These are phyloP conservation scores for Lophotis ruficrista DNA, from an alignment of 2,113 vertebrate species.

Conservation along the genomic window DNA sequence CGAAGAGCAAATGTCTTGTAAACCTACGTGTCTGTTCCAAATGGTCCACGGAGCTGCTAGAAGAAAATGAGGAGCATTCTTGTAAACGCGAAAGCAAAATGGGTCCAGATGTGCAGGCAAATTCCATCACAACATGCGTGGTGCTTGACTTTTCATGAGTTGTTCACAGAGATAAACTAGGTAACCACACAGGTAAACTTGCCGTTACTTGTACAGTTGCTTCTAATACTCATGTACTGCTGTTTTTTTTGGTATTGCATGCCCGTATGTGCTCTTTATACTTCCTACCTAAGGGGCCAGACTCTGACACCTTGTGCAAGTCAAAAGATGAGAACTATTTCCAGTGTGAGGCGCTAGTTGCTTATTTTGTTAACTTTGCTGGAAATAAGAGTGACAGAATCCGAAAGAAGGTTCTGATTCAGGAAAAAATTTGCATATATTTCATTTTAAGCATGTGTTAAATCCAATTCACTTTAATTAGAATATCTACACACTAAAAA, in stretches of 20 bases:
- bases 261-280: not conserved
- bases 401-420: slow-evolving; percentile 42
- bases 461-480: slow-evolving; percentile 28
- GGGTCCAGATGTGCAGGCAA: rapidly evolving
- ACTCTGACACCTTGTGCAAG: not conserved
- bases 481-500: slow-evolving; percentile 35
- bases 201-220: not conserved
- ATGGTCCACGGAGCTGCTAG: not conserved
- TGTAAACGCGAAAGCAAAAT: not conserved
- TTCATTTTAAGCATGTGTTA: slow-evolving; percentile 27
- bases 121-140: rapidly evolving
- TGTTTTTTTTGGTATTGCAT: not conserved
- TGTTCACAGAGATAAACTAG: not conserved
- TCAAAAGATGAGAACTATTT: slow-evolving; percentile 28
- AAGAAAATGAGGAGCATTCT: not conserved
- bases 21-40: not conserved
- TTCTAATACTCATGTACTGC: not conserved
- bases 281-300: not conserved
- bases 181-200: not conserved
- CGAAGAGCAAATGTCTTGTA: not conserved
- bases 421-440: slow-evolving; percentile 46
- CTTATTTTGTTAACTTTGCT: slow-evolving; percentile 52
- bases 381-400: slow-evolving; percentile 44
- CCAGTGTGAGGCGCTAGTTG: slow-evolving; percentile 42
- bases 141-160: not conserved